Base-by-base conservation (phyloP, 2,113 vertebrate species). In the Gnathonemus longibarbis region DNA sequence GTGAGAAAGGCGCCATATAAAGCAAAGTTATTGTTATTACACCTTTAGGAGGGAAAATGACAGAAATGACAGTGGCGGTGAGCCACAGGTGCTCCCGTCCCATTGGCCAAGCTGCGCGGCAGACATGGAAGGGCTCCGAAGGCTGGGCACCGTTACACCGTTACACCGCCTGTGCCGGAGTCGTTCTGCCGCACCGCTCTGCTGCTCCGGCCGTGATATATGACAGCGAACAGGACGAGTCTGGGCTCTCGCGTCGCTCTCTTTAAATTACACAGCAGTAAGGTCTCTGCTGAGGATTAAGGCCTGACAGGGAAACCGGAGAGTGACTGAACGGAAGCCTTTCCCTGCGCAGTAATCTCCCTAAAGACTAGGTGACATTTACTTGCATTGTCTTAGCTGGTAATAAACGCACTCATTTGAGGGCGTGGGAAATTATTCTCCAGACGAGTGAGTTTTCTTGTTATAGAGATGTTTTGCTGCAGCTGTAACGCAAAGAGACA, bases 361-460 rank as follows among this genome's bases (percentile, higher is more conserved):
- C 46, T 45, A 80, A 89, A 83, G 66, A 89, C 58, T 80, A 24
- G 31, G 7, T 89, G 88, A 50, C 66, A 89, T 77, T 74, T 77
- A 48, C 5, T 89, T 42, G n/a, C 31, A 27, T 88, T 88, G 24
- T 88, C 88, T 48, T 8, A 45, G 21, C 88, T 49, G 58, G 87
- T n/a, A 48, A 88, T 70, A 74, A 88, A 88, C 70, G 46, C n/a
- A 46, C 8, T 19, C 11, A n/a, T n/a, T 62, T 24, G 53, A 88
- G 87, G n/a, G 87, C 10, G 4, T 39, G 15, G 31, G 88, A 74
- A 48, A 50, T 31, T 9, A 46, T 74, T 19, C 46, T 49, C 21
- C 45, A 89, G 15, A 48, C 2, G 50, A 27, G 70, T 31, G 62
- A 48, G 3, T 49, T 48, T 31, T 58, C 46, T 77, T n/a, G 1